Conservation (phyloP, 2,888 invertebrate species). For the Ephialtes manifestator region DNA sequence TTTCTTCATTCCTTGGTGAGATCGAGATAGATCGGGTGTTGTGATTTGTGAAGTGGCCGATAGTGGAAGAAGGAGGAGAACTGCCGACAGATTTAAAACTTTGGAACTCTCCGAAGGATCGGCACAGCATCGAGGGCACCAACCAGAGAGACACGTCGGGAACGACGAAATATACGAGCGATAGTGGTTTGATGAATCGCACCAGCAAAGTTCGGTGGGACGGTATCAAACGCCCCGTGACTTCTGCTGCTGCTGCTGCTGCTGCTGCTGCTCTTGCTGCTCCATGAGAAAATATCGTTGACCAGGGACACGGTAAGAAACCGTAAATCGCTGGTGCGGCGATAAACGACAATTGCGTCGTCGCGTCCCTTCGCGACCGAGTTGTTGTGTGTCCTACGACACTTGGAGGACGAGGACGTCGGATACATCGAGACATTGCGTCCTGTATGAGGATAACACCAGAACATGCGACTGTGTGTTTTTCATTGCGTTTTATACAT, state of each 20-base stretch:
- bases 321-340: conserved; percentile 82
- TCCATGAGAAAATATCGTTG: conserved; percentile 55
- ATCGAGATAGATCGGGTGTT: conserved; percentile 65
- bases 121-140: conserved; percentile 41
- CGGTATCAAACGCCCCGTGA: conserved; percentile 63
- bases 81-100: conserved; percentile 1
- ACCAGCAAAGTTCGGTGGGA: conserved; percentile 68
- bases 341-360: conserved; percentile 84
- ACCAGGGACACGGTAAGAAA: conserved; percentile 77
- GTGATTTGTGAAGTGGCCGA: conserved; percentile 58
- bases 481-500: conserved; percentile 45
- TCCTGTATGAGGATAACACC: conserved; percentile 55
- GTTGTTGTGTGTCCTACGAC: conserved; percentile 10
- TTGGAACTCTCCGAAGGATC: conserved; percentile 30
- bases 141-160: conserved; percentile 56
- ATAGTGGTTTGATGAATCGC: conserved; percentile 81
- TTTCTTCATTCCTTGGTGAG: conserved; percentile 31
- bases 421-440: conserved; percentile 35
- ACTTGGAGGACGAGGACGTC: conserved; percentile 20
- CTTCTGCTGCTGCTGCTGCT: conserved; percentile 30
- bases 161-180: conserved; percentile 79
- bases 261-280: conserved; percentile 11
- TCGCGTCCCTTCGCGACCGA: conserved; percentile 49
- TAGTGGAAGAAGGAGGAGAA: background rate
- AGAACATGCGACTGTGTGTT: conserved; percentile 22